Base-by-base conservation (phyloP, 2,797 vertebrate species). In the Zonotrichia albicollis region DNA sequence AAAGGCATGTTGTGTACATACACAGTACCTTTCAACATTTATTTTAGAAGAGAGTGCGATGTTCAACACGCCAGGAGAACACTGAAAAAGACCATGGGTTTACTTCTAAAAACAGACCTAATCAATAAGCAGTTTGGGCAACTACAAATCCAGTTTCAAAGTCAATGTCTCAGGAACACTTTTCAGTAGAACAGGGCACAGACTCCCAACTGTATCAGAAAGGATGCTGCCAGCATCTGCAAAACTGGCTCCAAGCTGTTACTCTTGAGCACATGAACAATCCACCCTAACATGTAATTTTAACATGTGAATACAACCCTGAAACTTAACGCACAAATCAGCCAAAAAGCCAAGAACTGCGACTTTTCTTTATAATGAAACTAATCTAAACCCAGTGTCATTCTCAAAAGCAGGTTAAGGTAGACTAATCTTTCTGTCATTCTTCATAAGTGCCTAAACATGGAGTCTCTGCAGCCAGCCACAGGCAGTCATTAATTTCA, bases 401-500 rank as follows among this genome's bases (percentile, higher is more conserved):
- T 50, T 65, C 60, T 57, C 54, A 71, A n/a, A 58, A 55, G 32
- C 7, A 6, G 36, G 10, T 55, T 66, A 61, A 61, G 55, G 48
- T 8, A 45, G 14, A 36, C 40, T 45, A 16, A 84, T 54, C 23
- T 55, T 89, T 60, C 55, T 66, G 62, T 57, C 77, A 66, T 51
- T 91, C 76, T 46, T 87, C 14, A 5, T 40, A 76, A 67, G 34
- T 45, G 60, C 80, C 42, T 91, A 60, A 85, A 67, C 87, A 68
- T 0, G 6, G 81, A 91, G 53, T 51, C 67, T 70, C 42, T 50
- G 38, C 65, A 86, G 90, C 66, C 34, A 21, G 75, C 85, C 94
- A 66, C 77, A 70, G 85, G 70, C 46, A 92, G 70, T 53, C 91
- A 90, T 74, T 51, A 78, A 74, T 57, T 82, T 89, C 90, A 86